Conservation (phyloP, 2,113 vertebrate species). For the Podarcis muralis region DNA sequence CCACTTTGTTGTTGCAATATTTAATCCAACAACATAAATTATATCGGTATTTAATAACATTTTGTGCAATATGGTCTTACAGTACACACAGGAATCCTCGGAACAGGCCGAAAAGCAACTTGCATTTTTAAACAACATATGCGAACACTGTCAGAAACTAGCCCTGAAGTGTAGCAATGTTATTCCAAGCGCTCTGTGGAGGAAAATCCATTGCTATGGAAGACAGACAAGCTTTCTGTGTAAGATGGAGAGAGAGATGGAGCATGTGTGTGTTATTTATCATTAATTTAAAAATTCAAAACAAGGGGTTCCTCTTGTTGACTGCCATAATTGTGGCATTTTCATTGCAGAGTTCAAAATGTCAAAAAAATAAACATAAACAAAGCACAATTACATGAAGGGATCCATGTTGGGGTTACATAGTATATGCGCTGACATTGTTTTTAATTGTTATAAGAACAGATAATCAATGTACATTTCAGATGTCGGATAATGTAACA, state of each 20-base stretch:
- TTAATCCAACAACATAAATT: conserved; percentile 80
- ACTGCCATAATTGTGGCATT: conserved; percentile 82
- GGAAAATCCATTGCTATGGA: conserved; percentile 76
- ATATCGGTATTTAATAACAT: conserved; percentile 78
- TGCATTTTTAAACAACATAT: conserved; percentile 74
- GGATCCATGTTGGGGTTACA: conserved; percentile 71
- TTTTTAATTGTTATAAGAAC: conserved; percentile 77
- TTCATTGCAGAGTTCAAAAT: conserved; percentile 76
- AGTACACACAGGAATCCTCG: conserved; percentile 72
- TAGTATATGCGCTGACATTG: conserved; percentile 75
- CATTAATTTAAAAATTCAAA: conserved; percentile 70
- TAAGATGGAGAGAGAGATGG: conserved; percentile 54
- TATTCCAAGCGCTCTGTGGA: conserved; percentile 73
- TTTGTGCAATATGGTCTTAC: conserved; percentile 82
- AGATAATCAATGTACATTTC: conserved; percentile 80
- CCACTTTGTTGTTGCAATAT: conserved; percentile 76
- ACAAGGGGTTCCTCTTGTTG: conserved; percentile 70
- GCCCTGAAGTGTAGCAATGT: conserved; percentile 71
- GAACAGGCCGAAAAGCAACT: conserved; percentile 70
- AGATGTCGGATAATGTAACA: conserved; percentile 81
- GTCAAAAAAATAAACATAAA: conserved; percentile 55
- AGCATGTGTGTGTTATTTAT: conserved; percentile 72
- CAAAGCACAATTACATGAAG: conserved; percentile 82
- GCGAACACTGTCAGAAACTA: conserved; percentile 68
- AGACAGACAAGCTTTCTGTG: conserved; percentile 80